phyloP scores from a whole-genome alignment of 2,113 vertebrate species.

The Chrysemys picta region DNA sequence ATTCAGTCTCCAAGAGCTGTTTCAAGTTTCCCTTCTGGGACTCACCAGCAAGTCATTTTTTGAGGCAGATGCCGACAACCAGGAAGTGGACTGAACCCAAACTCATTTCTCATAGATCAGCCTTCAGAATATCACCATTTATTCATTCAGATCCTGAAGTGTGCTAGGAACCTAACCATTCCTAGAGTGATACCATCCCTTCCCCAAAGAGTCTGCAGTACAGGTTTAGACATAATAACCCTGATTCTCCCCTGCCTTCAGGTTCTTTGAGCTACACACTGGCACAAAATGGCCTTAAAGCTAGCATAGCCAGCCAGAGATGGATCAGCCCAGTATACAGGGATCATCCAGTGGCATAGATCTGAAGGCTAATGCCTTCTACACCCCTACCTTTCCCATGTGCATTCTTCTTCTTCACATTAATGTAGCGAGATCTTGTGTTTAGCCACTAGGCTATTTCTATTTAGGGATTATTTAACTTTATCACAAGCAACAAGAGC shows the following conservation, averaged over 20 bases:
- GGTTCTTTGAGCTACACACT: neutral
- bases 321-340: neutral
- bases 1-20: neutral
- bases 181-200: neutral
- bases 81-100: neutral
- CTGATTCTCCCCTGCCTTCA: neutral
- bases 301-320: neutral
- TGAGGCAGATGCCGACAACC: neutral
- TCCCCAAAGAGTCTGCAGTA: neutral
- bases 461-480: neutral
- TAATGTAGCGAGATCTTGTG: neutral
- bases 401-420: neutral
- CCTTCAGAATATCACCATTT: neutral
- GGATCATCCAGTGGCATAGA: neutral
- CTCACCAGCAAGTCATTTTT: neutral
- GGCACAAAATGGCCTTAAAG: neutral
- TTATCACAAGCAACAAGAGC: neutral
- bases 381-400: neutral
- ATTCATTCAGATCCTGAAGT: neutral
- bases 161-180: neutral
- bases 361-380: neutral
- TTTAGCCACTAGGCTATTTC: neutral
- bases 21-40: neutral
- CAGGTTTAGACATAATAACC: neutral
- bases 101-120: neutral